Percentiles rank a stretch among this genome's conserved stretches.
These are phyloP conservation scores for Nemoura dubitans DNA, from an alignment of 2,888 invertebrate genomes.

Conservation along the genomic window DNA sequence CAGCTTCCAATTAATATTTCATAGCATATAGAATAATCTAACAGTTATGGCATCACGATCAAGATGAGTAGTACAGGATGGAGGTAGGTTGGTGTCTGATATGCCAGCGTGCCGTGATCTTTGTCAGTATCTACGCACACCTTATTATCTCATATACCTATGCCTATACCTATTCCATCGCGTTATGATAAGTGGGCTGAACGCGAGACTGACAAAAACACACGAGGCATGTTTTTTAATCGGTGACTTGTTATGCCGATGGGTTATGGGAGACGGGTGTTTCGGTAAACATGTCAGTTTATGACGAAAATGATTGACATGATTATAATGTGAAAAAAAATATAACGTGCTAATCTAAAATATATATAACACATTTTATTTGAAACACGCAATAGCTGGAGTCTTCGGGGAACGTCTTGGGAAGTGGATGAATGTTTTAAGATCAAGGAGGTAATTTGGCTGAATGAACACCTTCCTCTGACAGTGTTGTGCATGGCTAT, in stretches of 20 bases:
- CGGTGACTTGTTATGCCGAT: neutral
- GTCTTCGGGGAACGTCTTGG: neutral
- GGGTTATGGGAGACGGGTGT: neutral
- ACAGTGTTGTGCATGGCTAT: no score
- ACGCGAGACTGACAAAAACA: neutral
- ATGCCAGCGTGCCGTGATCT: neutral
- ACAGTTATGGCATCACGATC: slow-evolving; percentile 1
- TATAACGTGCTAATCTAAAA: neutral
- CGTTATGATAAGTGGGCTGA: neutral
- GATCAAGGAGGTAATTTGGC: no score
- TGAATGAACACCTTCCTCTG: no score
- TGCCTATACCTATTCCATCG: no score
- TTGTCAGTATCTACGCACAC: neutral
- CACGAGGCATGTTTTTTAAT: neutral
- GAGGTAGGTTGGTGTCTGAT: neutral
- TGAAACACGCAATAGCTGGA: neutral
- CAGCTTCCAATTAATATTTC: slow-evolving; percentile 48
- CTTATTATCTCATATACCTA: no score
- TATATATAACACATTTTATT: neutral
- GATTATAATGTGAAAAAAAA: slow-evolving; percentile 7
- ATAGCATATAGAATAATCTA: slow-evolving; percentile 29
- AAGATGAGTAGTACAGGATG: neutral
- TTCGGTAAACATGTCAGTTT: neutral
- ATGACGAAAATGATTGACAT: neutral
- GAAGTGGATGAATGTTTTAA: no score